Base-by-base conservation (phyloP, 2,797 vertebrate species). In the Ibycter americanus region DNA sequence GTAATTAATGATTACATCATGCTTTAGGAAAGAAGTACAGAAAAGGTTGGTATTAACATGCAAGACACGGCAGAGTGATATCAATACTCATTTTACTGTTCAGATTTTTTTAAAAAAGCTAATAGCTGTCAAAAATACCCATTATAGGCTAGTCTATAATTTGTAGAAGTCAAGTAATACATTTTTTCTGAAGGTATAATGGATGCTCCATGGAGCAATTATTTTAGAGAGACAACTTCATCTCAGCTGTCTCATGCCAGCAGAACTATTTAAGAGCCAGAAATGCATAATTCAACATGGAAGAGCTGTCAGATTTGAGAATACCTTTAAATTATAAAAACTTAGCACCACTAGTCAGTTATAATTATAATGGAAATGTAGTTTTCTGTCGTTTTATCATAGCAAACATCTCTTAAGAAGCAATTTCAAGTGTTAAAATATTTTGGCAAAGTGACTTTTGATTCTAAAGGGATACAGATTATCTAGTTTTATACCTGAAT, bases 161-260 rank as follows among this genome's bases (percentile, higher is more conserved):
- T 98, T 98, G 98, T 98, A 98, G 98, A 98, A 98, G 98, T 98
- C 98, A 98, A 98, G 98, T 98, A 98, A 98, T 98, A 98, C 98
- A 98, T 98, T 98, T 98, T 98, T 98, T 98, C 98, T 98, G 98
- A 98, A 98, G 98, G 98, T 98, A 98, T 98, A 98, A 98, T 98
- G 98, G 98, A 98, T 98, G 98, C 98, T 98, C 98, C 97, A 96
- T 94, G 97, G 98, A 98, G 98, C 98, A 98, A 98, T 98, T 99
- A 98, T 98, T 98, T 98, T 97, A 98, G 98, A 98, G 98, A 98
- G 98, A 98, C 98, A 98, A 98, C 98, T 98, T 98, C 98, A 98
- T 98, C 98, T 98, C 98, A 98, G 98, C 98, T 98, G 98, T 98
- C 98, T 98, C 76, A 90, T 98, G 98, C 98, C 98, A 98, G 97